Conservation (phyloP, 92 coral and sea anemone genomes). For the Palythoa caribaeorum region DNA sequence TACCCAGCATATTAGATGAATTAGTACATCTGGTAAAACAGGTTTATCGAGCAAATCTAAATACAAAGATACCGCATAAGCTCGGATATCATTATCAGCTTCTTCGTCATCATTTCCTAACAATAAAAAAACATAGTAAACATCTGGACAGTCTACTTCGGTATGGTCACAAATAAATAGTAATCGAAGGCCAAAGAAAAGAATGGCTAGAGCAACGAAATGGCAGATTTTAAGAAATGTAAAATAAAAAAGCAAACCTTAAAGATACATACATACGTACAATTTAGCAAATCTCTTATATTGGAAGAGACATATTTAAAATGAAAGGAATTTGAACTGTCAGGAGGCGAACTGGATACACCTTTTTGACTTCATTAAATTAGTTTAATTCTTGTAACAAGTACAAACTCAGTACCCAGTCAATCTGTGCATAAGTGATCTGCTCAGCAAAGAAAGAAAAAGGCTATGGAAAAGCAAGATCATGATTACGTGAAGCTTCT, state of each 20-base stretch:
- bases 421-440: background rate
- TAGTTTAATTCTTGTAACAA: too few relatives aligned
- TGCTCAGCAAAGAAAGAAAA: background rate
- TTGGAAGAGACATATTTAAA: too few relatives aligned
- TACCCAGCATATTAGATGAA: constrained; percentile 93
- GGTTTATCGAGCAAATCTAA: constrained; percentile 82
- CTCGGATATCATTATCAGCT: constrained; percentile 77
- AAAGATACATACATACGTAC: too few relatives aligned
- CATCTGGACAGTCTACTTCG: background rate
- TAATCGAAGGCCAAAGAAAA: too few relatives aligned
- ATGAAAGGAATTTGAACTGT: too few relatives aligned
- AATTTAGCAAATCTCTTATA: too few relatives aligned
- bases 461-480: background rate
- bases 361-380: too few relatives aligned
- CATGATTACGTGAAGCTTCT: too few relatives aligned
- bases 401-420: background rate
- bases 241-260: too few relatives aligned
- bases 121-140: background rate
- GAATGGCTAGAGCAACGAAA: too few relatives aligned
- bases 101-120: constrained; percentile 87
- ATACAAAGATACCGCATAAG: constrained; percentile 80
- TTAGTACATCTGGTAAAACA: constrained; percentile 83
- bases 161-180: background rate
- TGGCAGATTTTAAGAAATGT: too few relatives aligned
- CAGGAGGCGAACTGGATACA: too few relatives aligned